These are phyloP conservation scores for Aromia moschata DNA, from an alignment of 2,888 invertebrate species.

Conservation along the genomic window DNA sequence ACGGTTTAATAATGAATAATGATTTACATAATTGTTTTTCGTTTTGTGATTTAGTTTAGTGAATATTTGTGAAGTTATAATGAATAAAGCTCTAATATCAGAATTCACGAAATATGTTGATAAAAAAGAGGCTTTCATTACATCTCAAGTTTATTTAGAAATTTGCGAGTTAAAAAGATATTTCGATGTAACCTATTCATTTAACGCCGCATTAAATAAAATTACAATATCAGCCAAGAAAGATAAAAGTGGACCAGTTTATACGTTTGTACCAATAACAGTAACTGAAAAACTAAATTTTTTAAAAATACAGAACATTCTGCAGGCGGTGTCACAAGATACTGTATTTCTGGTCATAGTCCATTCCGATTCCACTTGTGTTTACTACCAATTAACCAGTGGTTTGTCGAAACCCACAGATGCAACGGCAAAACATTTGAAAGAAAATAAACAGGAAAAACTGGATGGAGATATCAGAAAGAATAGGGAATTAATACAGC, in stretches of 20 bases:
- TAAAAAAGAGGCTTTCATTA: conserved; percentile 58
- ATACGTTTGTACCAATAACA: conserved; percentile 63
- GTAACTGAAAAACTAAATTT: conserved; percentile 59
- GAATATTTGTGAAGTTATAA: background rate
- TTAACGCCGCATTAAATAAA: conserved; percentile 56
- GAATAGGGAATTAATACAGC: conserved; percentile 48
- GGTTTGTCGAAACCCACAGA: conserved; percentile 51
- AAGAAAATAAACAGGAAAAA: conserved; percentile 49
- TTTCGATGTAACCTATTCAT: conserved; percentile 64
- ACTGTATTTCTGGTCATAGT: conserved; percentile 59
- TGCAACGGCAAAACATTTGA: conserved; percentile 45
- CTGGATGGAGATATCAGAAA: conserved; percentile 52
- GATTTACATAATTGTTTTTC: too few relatives aligned
- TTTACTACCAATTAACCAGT: conserved; percentile 63
- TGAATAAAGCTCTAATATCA: conserved; percentile 19
- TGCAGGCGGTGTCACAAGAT: conserved; percentile 14
- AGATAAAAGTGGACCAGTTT: conserved; percentile 51
- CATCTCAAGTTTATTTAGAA: conserved; percentile 67
- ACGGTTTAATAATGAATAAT: too few relatives aligned
- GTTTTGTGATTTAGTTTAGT: too few relatives aligned
- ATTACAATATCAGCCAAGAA: conserved; percentile 62
- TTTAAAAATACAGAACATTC: conserved; percentile 54
- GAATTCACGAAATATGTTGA: conserved; percentile 26
- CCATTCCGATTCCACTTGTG: conserved; percentile 62
- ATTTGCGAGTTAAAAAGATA: conserved; percentile 65